Percentiles rank a stretch among this genome's conserved stretches.
Evolutionary conservation across 1,140 invertebrate genomes (phyloP).

Genomic region (Archegozetes longisetosus): DNA sequence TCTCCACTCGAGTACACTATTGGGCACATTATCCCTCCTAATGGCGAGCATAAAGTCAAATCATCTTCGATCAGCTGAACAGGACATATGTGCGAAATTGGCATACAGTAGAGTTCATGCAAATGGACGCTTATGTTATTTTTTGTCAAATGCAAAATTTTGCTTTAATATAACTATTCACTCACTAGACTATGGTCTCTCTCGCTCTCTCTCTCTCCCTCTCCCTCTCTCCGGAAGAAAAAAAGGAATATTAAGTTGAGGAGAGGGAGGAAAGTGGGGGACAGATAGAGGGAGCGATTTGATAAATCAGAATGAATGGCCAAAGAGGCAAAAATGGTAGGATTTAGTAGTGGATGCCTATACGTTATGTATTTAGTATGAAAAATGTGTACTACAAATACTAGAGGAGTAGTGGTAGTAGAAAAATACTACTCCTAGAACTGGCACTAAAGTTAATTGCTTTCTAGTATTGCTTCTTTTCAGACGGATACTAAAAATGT

Average conservation of each 20-base stretch:
- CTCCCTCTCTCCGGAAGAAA: background rate
- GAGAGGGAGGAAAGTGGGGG: background rate
- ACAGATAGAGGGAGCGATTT: background rate
- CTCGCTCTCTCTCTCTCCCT: background rate
- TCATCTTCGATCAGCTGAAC: background rate
- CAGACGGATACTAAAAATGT: background rate
- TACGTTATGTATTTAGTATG: no score
- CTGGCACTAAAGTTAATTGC: no score
- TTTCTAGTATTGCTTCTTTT: no score
- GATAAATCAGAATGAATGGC: background rate
- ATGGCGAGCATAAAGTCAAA: background rate
- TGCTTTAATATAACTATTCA: background rate
- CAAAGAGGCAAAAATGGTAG: no score
- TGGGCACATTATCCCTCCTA: background rate
- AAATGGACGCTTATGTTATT: background rate
- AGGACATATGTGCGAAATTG: background rate
- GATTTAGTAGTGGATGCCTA: no score
- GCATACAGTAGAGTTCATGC: background rate
- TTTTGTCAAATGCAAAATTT: background rate
- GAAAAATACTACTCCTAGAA: no score
- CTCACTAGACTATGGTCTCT: no score
- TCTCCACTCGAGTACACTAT: background rate
- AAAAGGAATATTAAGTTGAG: background rate
- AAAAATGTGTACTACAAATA: no score
- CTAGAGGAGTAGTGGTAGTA: no score